Evolutionary conservation across 2,113 vertebrate species (phyloP).

Genomic region (Alosa alosa): DNA sequence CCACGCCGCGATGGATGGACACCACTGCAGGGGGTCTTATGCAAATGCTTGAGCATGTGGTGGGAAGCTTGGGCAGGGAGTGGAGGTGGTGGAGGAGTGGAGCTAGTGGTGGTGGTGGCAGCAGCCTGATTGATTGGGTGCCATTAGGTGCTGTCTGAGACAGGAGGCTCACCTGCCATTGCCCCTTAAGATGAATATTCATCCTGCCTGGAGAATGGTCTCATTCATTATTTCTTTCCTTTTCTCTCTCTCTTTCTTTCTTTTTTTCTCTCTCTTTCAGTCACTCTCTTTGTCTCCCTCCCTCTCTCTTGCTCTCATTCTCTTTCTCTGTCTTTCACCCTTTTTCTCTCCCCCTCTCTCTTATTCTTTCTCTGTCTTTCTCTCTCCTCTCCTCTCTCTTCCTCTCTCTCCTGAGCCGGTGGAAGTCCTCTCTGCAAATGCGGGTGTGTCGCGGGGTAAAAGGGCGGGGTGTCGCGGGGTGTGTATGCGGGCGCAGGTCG

Average conservation of each 20-base stretch:
- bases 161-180: conserved; percentile 5
- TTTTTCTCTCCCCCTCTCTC: neutral
- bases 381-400: neutral
- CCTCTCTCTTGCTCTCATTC: neutral
- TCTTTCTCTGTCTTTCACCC: neutral
- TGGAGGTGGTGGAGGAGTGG: neutral
- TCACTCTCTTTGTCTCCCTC: neutral
- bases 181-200: conserved; percentile 48
- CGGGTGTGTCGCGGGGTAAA: no score
- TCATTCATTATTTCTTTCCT: neutral
- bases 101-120: neutral
- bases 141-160: neutral
- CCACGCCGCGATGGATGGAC: neutral
- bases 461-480: neutral
- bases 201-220: conserved; percentile 31
- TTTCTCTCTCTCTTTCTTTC: neutral
- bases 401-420: neutral
- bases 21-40: neutral
- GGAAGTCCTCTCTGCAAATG: no score
- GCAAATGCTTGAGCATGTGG: neutral
- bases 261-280: neutral
- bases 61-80: no score
- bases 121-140: conserved; percentile 45
- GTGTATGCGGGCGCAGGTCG: no score
- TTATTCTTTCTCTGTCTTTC: neutral